A percentile compares a stretch with the other conserved stretches of the same genome.
Conservation (phyloP, 2,888 invertebrate species). For the Andrena flavipes region DNA sequence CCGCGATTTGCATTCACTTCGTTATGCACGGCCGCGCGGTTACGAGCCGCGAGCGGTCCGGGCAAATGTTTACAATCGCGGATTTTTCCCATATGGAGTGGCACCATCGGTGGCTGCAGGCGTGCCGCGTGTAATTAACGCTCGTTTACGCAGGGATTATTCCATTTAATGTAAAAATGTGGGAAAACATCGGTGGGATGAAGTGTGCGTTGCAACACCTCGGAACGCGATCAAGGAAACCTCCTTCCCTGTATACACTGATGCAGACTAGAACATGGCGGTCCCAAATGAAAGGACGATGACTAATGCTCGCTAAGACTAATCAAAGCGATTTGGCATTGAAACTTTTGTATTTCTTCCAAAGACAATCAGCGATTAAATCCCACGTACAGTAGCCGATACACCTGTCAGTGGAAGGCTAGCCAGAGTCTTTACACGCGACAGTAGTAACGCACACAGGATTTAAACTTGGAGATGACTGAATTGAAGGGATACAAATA, state of each 20-base stretch:
- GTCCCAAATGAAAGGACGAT: not conserved
- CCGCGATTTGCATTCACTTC: slow-evolving; percentile 57
- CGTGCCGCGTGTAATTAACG: slow-evolving; percentile 13
- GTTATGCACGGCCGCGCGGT: slow-evolving; percentile 42
- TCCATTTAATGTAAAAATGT: not conserved
- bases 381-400: too few relatives aligned
- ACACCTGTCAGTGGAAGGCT: too few relatives aligned
- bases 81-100: slow-evolving; percentile 24
- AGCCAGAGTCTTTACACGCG: too few relatives aligned
- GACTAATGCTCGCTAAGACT: not conserved
- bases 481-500: too few relatives aligned
- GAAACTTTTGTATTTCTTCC: too few relatives aligned
- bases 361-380: too few relatives aligned
- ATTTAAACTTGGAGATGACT: too few relatives aligned
- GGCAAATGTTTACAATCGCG: slow-evolving; percentile 43
- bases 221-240: not conserved
- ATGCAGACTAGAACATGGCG: not conserved
- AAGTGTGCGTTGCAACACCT: not conserved
- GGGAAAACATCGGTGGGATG: not conserved
- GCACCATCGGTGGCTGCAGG: slow-evolving; percentile 4
- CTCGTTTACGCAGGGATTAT: slow-evolving; percentile 3
- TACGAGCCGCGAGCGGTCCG: slow-evolving; percentile 13
- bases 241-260: too few relatives aligned
- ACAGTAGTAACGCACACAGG: too few relatives aligned
- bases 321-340: too few relatives aligned